Base-by-base conservation (phyloP, 2,888 invertebrate genomes). In the Ichneumoninae sp. region DNA sequence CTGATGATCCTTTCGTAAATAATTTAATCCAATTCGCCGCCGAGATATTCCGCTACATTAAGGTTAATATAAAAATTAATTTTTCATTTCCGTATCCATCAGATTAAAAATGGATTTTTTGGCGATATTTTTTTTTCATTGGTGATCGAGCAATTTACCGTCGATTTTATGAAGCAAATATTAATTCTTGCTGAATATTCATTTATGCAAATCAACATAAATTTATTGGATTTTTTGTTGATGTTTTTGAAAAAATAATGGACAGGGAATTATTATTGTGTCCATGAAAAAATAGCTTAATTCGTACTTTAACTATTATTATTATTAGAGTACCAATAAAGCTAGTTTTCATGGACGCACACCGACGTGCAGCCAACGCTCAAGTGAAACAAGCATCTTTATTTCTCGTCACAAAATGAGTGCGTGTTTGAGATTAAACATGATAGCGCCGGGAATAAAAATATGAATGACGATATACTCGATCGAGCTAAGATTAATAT, bases 1-100 rank as follows among this genome's bases (percentile, higher is more conserved):
- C 57, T 47, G 16, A 47, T 16, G 57, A 13, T 57, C 22, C 26
- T 40, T 44, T 57, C 40, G 40, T 60, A 60, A 60, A 73, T 73
- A 57, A 57, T 19, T 26, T 40, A 47, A 44, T 13, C 47, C 19
- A 57, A 57, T 26, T 57, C 8, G 19, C 2, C 22, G 22, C 13
- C n/a, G 22, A 57, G 10, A 57, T 22, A 10, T 22, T 57, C 6
- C 10, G 26, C 8, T 19, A 54, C 10, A 26, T 44, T 44, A 26
- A 22, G 26, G 26, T 10, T 57, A 1, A 22, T 22, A 8, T 57
- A 57, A 26, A 22, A 57, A 57, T 57, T 6, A 13, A 22, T 22
- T 57, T 10, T 8, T 22, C 3, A 22, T 3, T 3, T 26, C 13
- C 22, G 8, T 22, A 6, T 57, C 10, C 1, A 8, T 3, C 3